A percentile compares a stretch with the other conserved stretches of the same genome.
These are phyloP conservation scores for Neodiprion fabricii DNA, from an alignment of 1,140 invertebrate genomes.

Conservation along the genomic window DNA sequence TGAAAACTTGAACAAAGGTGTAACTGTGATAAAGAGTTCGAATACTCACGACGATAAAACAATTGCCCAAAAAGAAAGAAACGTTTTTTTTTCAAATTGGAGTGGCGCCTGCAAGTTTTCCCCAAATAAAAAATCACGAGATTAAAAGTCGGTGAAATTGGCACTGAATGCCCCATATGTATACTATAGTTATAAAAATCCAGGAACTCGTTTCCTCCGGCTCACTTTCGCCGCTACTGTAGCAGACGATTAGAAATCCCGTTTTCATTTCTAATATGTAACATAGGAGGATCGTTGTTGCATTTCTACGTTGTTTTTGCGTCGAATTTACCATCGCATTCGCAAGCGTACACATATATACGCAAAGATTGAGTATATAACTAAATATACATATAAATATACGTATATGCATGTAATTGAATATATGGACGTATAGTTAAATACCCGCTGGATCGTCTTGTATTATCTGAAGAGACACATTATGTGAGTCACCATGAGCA, in stretches of 20 bases:
- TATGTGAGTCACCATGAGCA: constrained; percentile 7
- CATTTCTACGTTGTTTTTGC: not conserved
- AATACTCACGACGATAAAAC: too few species aligned
- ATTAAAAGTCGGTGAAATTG: too few species aligned
- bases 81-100: not conserved
- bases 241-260: constrained; percentile 35
- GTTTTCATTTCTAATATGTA: constrained; percentile 21
- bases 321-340: constrained; percentile 8
- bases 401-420: not conserved
- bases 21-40: too few species aligned
- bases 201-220: constrained; percentile 8
- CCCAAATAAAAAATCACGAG: too few species aligned
- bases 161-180: too few species aligned
- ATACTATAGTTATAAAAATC: not conserved
- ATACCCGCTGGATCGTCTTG: not conserved
- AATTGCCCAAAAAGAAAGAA: too few species aligned
- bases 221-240: constrained; percentile 31
- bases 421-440: not conserved
- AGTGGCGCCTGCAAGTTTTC: not conserved
- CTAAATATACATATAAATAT: too few species aligned
- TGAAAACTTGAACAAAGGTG: too few species aligned
- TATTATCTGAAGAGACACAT: not conserved
- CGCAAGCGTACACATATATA: not conserved
- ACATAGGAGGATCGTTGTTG: constrained; percentile 1
- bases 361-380: too few species aligned